Evolutionary conservation across 37 sponge, comb jelly and placozoan genomes (phyloP).

Genomic region (Oscarella lobularis): DNA sequence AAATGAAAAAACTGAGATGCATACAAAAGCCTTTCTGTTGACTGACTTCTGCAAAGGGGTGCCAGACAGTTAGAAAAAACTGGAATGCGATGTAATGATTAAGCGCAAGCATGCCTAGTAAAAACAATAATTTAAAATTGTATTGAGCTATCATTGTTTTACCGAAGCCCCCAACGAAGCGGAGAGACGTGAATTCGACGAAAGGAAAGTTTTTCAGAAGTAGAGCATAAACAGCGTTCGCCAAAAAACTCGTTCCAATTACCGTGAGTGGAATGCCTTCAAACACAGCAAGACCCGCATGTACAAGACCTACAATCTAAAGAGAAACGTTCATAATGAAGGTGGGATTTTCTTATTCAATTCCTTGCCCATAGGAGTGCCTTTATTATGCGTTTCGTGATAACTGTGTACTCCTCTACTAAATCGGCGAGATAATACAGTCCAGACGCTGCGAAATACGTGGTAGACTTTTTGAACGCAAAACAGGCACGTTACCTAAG

Average conservation of each 20-base stretch:
- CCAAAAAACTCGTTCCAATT: conserved; percentile 26
- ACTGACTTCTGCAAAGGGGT: conserved; percentile 4
- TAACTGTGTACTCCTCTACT: conserved; percentile 72
- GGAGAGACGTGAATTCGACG: conserved; percentile 49
- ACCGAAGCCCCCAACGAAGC: conserved; percentile 65
- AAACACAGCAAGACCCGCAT: conserved; percentile 35
- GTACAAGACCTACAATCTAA: conserved; percentile 44
- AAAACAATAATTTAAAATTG: neutral
- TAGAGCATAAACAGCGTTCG: conserved; percentile 37
- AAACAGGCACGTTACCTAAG: conserved; percentile 34
- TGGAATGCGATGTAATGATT: neutral
- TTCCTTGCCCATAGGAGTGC: conserved; percentile 43
- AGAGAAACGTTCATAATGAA: neutral
- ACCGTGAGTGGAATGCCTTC: conserved; percentile 53
- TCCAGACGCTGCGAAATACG: conserved; percentile 50
- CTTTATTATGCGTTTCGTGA: conserved; percentile 43
- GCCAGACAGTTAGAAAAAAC: neutral
- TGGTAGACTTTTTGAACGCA: neutral
- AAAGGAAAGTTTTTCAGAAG: conserved; percentile 67
- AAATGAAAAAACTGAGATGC: neutral
- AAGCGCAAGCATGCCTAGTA: neutral
- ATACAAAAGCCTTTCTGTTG: neutral
- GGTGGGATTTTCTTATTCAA: neutral
- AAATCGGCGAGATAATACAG: conserved; percentile 78
- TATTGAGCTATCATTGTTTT: neutral